Evolutionary conservation across 1,140 invertebrate species (phyloP).

Genomic region (Eubasilissa regina): DNA sequence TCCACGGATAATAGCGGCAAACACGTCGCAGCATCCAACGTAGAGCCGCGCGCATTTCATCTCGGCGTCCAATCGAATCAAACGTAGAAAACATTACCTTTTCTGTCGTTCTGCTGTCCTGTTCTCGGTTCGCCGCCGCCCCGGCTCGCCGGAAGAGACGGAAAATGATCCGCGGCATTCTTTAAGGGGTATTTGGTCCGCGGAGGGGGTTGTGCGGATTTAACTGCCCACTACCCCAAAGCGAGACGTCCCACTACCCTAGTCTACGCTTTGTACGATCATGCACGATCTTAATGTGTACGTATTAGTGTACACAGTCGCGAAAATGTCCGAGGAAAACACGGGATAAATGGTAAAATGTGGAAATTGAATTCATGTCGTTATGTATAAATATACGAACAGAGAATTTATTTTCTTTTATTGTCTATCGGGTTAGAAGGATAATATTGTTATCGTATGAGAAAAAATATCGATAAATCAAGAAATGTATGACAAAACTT

Average conservation of each 20-base stretch:
- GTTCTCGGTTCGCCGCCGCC: background rate
- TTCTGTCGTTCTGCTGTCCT: conserved; percentile 13
- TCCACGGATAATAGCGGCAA: conserved; percentile 26
- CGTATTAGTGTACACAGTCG: background rate
- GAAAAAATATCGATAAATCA: too few species aligned
- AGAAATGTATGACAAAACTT: too few species aligned
- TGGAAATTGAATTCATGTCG: conserved; percentile 10
- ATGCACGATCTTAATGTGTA: conserved; percentile 11
- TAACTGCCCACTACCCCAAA: background rate
- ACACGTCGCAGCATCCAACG: conserved; percentile 37
- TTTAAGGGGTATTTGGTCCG: conserved; percentile 32
- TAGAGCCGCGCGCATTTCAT: conserved; percentile 42
- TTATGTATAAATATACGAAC: background rate
- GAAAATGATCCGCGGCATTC: conserved; percentile 1
- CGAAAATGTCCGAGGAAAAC: background rate
- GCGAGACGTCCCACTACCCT: conserved; percentile 36
- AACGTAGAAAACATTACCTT: conserved; percentile 30
- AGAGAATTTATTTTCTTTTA: background rate
- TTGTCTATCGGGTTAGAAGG: too few species aligned
- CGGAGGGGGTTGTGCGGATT: background rate
- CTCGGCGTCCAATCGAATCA: conserved; percentile 23
- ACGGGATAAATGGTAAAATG: conserved; percentile 11
- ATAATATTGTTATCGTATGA: too few species aligned
- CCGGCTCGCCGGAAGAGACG: background rate
- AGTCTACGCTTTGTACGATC: conserved; percentile 24